Conservation (phyloP, 2,113 vertebrate genomes). For the Cygnus atratus region DNA sequence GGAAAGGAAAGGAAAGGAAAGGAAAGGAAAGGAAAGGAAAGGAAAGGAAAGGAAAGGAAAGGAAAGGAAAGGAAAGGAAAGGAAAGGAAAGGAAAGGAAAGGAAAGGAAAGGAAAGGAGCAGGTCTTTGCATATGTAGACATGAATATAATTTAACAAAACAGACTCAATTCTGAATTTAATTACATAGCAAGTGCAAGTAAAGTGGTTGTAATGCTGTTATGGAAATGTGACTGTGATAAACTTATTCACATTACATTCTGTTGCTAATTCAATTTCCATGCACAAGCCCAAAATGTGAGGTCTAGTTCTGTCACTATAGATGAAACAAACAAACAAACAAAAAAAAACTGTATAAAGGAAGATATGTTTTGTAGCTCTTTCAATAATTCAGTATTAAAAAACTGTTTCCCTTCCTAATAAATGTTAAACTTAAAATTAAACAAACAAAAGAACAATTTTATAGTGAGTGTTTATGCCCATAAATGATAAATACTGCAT, state of each 20-base stretch:
- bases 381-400: background rate
- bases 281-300: background rate
- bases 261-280: constrained; percentile 45
- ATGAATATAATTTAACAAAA: constrained; percentile 11
- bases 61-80: background rate
- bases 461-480: background rate
- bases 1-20: background rate
- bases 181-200: constrained; percentile 15
- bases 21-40: too few species aligned
- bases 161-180: constrained; percentile 12
- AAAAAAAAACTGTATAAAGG: background rate
- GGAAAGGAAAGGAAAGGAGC: too few species aligned
- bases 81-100: background rate
- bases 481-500: background rate
- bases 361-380: background rate
- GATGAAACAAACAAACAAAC: background rate
- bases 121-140: background rate
- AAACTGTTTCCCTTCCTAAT: background rate
- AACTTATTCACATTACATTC: constrained; percentile 18
- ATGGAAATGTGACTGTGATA: constrained; percentile 17
- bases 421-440: background rate
- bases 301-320: background rate
- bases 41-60: background rate
- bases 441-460: background rate
- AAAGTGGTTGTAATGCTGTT: background rate